Percentiles rank a stretch among this genome's conserved stretches.
Conservation (phyloP, 2,888 invertebrate species). For the Cosmorhoe ocellata region DNA sequence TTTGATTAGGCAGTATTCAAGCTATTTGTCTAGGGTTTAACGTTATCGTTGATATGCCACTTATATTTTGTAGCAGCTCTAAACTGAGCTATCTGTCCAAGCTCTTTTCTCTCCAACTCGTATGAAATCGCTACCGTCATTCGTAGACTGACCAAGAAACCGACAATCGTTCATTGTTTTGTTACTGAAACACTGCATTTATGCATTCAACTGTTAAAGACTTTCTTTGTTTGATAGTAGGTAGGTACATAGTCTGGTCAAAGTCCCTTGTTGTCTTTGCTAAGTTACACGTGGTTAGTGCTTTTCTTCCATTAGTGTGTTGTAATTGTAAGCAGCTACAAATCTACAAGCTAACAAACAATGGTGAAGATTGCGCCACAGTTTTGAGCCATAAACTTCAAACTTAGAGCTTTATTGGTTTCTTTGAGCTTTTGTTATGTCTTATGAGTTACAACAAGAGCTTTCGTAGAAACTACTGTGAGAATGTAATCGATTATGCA, state of each 20-base stretch:
- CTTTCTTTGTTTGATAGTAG: conserved; percentile 31
- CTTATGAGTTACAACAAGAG: no score
- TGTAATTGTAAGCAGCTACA: no score
- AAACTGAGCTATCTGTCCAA: conserved; percentile 9
- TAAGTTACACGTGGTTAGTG: conserved; percentile 12
- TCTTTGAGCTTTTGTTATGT: no score
- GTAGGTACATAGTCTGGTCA: conserved; percentile 14
- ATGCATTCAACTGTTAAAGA: conserved; percentile 36
- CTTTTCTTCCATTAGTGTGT: conserved; percentile 14
- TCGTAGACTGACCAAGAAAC: conserved; percentile 19
- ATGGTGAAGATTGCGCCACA: conserved; percentile 1
- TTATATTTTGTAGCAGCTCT: no score
- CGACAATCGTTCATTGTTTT: conserved; percentile 46
- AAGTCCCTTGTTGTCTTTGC: conserved; percentile 8
- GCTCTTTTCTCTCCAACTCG: background rate
- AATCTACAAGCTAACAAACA: background rate
- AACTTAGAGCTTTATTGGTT: no score
- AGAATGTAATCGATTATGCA: no score
- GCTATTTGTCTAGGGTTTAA: no score
- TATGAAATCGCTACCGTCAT: conserved; percentile 21
- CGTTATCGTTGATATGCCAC: no score
- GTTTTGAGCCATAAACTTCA: background rate
- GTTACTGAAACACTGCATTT: conserved; percentile 41
- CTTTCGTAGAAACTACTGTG: no score
- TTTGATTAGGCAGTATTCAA: no score